These are phyloP conservation scores for Athetis lepigone DNA, from an alignment of 2,888 invertebrate genomes.

Conservation along the genomic window DNA sequence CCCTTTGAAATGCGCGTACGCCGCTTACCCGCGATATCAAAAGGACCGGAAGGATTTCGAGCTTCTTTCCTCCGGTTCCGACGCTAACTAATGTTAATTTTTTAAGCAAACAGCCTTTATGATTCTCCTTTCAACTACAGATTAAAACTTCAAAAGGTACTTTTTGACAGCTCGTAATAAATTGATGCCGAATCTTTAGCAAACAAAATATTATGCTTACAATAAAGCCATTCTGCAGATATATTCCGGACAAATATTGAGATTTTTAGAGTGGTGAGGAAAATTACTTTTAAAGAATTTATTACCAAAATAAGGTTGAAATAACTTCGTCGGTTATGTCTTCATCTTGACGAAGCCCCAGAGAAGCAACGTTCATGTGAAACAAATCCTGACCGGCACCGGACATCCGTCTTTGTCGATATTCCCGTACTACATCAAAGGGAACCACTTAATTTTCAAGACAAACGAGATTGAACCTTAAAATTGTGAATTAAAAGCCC, in stretches of 20 bases:
- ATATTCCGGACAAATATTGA: conserved; percentile 29
- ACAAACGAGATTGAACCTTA: conserved; percentile 82
- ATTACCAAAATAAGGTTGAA: conserved; percentile 9
- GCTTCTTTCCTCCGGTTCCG: conserved; percentile 66
- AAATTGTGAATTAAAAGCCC: conserved; percentile 63
- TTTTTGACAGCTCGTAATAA: conserved; percentile 59
- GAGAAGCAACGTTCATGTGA: conserved; percentile 84
- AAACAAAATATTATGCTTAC: conserved; percentile 48
- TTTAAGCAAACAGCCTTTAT: conserved; percentile 73
- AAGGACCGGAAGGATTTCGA: conserved; percentile 86
- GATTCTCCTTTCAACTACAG: conserved; percentile 50
- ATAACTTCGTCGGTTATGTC: conserved; percentile 33
- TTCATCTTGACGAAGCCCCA: conserved; percentile 71
- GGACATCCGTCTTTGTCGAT: conserved; percentile 90
- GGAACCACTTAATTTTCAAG: conserved; percentile 75
- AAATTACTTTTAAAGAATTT: conserved; percentile 11
- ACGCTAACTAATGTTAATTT: conserved; percentile 70
- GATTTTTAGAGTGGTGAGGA: conserved; percentile 2
- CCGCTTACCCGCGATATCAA: conserved; percentile 79
- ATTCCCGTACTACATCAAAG: conserved; percentile 90
- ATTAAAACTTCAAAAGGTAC: conserved; percentile 57
- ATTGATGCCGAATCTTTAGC: conserved; percentile 49
- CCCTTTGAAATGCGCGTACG: conserved; percentile 80
- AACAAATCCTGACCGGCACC: conserved; percentile 91
- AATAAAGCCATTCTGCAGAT: conserved; percentile 13